These are phyloP conservation scores for Tenthredo scrophulariae DNA, from an alignment of 2,888 invertebrate genomes.

Conservation along the genomic window DNA sequence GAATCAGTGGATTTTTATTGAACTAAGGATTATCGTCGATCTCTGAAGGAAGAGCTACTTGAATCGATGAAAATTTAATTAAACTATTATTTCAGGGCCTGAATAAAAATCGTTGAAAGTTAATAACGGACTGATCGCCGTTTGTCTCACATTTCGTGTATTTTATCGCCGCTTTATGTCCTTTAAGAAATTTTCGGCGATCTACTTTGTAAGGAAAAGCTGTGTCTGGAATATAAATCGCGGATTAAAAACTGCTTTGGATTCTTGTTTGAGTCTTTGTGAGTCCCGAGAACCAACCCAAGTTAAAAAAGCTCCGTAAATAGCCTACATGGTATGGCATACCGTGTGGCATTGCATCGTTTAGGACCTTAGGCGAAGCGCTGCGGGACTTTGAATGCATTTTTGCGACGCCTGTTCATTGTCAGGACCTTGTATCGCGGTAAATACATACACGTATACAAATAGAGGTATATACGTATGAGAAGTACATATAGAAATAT, in stretches of 20 bases:
- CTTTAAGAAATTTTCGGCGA: background rate
- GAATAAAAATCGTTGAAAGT: background rate
- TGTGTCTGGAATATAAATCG: constrained; percentile 30
- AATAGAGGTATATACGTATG: background rate
- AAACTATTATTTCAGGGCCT: background rate
- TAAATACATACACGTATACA: background rate
- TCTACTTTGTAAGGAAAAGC: background rate
- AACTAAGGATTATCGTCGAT: background rate
- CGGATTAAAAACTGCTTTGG: background rate
- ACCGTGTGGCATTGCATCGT: background rate
- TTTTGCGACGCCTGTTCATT: constrained; percentile 7
- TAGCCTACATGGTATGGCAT: constrained; percentile 17
- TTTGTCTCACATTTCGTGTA: background rate
- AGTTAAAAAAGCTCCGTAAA: constrained; percentile 43
- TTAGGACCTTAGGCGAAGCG: constrained; percentile 20
- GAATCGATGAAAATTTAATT: background rate
- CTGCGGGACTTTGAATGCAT: constrained; percentile 16
- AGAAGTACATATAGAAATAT: background rate
- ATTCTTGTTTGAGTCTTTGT: constrained; percentile 13
- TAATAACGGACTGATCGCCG: background rate
- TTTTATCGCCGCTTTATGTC: background rate
- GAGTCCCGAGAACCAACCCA: constrained; percentile 12
- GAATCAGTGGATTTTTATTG: background rate
- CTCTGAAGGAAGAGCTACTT: background rate
- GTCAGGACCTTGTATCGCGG: constrained; percentile 3